A percentile compares a stretch with the other conserved stretches of the same genome.
Conservation (phyloP, 2,113 vertebrate genomes). For the Neofelis nebulosa region DNA sequence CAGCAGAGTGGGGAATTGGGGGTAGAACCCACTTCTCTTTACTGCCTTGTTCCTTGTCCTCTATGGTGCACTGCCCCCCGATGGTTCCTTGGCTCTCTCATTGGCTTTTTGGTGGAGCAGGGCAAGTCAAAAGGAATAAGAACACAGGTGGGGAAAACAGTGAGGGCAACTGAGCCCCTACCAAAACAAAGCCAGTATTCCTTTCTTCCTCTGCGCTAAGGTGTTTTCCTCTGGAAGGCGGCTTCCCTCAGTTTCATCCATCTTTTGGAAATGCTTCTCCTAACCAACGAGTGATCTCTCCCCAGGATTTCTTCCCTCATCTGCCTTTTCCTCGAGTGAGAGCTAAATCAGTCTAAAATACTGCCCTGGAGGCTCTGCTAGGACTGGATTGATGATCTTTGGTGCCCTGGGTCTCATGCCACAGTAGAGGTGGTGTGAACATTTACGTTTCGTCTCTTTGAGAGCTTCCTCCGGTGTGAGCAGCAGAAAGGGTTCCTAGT, state of each 20-base stretch:
- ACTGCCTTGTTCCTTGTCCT: neutral
- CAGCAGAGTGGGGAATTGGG: neutral
- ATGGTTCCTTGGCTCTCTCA: neutral
- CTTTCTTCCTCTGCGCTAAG: neutral
- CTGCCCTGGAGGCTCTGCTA: neutral
- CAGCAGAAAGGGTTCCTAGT: neutral
- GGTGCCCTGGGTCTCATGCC: neutral
- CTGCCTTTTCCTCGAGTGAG: neutral
- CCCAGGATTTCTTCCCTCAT: neutral
- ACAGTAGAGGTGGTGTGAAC: neutral
- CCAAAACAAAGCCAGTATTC: neutral
- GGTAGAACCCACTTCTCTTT: neutral
- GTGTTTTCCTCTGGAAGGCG: neutral
- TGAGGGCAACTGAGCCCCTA: neutral
- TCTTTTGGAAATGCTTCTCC: neutral
- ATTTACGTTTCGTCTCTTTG: neutral
- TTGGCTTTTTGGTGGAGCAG: neutral
- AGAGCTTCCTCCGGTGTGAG: neutral
- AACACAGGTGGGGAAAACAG: neutral
- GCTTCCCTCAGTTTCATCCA: neutral
- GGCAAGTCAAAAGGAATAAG: neutral
- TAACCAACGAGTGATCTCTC: neutral
- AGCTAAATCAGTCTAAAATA: neutral
- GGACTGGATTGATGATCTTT: neutral
- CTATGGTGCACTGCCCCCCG: fast-evolving